phyloP scores from a whole-genome alignment of 2,888 invertebrate genomes.

The Cephus spinipes region DNA sequence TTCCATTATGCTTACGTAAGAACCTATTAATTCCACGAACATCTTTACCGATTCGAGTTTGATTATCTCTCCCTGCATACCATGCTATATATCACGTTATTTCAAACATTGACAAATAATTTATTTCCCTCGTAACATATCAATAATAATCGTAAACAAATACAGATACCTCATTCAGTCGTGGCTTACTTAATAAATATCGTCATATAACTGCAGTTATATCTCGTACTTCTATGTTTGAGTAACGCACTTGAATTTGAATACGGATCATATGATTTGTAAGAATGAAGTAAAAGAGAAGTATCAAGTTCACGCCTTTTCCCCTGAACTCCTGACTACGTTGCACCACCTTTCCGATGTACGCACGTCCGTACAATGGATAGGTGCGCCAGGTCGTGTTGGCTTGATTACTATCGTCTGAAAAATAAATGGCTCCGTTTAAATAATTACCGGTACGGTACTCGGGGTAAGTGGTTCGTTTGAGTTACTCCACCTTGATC shows the following conservation, averaged over 20 bases:
- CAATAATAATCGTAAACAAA: not conserved
- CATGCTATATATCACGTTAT: not conserved
- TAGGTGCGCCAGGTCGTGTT: conserved; percentile 31
- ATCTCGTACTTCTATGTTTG: not conserved
- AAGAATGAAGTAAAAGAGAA: not conserved
- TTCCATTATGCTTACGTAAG: conserved; percentile 48
- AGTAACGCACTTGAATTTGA: not conserved
- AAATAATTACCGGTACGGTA: conserved; percentile 34
- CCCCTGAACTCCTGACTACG: not conserved
- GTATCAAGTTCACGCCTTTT: not conserved
- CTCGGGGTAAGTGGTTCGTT: conserved; percentile 8
- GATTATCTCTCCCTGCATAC: not conserved
- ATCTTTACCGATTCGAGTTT: not conserved
- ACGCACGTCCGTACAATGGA: conserved; percentile 33
- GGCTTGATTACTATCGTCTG: conserved; percentile 33
- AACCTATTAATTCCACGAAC: conserved; percentile 44
- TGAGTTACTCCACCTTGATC: not conserved
- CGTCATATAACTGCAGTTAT: not conserved
- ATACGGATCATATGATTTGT: not conserved
- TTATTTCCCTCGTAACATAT: not conserved
- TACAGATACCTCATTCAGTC: not conserved
- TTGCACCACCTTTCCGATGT: conserved; percentile 35
- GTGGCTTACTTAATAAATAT: not conserved
- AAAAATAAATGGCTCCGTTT: conserved; percentile 38
- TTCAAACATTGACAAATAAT: not conserved